These are phyloP conservation scores for Aurelia coerulea DNA, from an alignment of 30 jellyfish, hydroid and myxozoan genomes.

Conservation along the genomic window DNA sequence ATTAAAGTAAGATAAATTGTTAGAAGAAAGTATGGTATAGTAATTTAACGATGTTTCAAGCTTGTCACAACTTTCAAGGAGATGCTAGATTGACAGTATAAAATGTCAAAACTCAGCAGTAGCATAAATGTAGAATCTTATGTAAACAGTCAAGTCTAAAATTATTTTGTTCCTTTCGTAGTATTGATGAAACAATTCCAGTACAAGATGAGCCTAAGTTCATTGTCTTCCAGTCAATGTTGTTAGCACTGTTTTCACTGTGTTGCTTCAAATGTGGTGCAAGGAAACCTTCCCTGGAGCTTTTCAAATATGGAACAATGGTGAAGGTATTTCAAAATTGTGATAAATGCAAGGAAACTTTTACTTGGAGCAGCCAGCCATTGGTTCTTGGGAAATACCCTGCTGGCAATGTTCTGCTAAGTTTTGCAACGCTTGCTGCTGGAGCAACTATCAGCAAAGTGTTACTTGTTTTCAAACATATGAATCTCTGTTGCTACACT, in stretches of 20 bases:
- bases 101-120: no score
- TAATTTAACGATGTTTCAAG: no score
- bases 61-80: no score
- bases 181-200: background rate
- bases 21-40: no score
- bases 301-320: slow-evolving; percentile 33
- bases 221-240: slow-evolving; percentile 15
- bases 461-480: slow-evolving; percentile 20
- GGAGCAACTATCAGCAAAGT: slow-evolving; percentile 33
- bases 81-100: no score
- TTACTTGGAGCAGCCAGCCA: no score
- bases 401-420: slow-evolving; percentile 20
- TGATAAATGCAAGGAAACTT: background rate
- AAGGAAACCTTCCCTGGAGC: slow-evolving; percentile 5
- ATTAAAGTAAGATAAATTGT: no score
- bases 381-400: slow-evolving; percentile 16
- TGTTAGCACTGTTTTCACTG: slow-evolving; percentile 17
- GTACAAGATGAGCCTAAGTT: background rate
- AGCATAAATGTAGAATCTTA: background rate
- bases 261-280: slow-evolving; percentile 29
- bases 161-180: background rate
- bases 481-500: slow-evolving; percentile 15
- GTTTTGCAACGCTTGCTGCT: slow-evolving; percentile 32
- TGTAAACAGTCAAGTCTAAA: background rate
- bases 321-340: slow-evolving; percentile 17